Evolutionary conservation across 2,888 invertebrate genomes (phyloP).

Genomic region (Myathropa florea): DNA sequence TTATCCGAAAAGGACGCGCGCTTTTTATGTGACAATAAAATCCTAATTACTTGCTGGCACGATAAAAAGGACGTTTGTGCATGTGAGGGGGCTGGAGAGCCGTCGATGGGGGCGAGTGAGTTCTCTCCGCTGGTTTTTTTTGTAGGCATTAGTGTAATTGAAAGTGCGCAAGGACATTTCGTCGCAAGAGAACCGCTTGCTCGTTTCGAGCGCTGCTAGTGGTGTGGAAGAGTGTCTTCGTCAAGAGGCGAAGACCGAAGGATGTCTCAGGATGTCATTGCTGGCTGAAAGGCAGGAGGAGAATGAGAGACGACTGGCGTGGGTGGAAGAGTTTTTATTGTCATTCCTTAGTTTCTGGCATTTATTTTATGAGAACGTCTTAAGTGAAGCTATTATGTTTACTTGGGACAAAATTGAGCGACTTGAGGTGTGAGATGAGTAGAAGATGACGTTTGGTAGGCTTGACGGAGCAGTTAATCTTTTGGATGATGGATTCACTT

Average conservation of each 20-base stretch:
- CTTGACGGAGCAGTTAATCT: not conserved
- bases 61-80: constrained; percentile 16
- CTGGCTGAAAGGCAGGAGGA: not conserved
- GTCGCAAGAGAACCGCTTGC: not conserved
- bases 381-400: not conserved
- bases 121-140: not conserved
- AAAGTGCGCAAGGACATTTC: constrained; percentile 51
- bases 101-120: not conserved
- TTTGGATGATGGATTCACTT: not conserved
- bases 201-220: not conserved
- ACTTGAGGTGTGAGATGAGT: not conserved
- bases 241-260: not conserved
- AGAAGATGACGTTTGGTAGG: not conserved
- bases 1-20: not conserved
- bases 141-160: constrained; percentile 31
- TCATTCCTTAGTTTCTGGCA: not conserved
- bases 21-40: constrained; percentile 41
- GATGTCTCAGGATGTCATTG: not conserved
- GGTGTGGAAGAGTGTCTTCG: not conserved
- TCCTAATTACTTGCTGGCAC: constrained; percentile 34
- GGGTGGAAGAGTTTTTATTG: not conserved
- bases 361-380: not conserved
- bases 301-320: not conserved
- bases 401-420: not conserved
- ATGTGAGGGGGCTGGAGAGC: too few species aligned